Base-by-base conservation (phyloP, 2,888 invertebrate species). In the Stenodema calcarata region DNA sequence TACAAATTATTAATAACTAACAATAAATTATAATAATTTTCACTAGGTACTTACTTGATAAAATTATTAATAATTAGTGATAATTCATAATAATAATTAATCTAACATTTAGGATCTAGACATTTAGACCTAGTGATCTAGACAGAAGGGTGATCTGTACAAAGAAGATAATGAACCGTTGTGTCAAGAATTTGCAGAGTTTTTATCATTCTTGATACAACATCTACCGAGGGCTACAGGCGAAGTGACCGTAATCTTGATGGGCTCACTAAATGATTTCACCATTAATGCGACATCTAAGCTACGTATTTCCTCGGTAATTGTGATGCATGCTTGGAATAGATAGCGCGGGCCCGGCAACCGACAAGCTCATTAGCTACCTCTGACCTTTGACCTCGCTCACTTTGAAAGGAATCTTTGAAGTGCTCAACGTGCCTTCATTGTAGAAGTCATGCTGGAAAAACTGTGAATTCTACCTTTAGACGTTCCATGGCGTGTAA, bases 311-410 rank as follows among this genome's bases (percentile, higher is more conserved):
- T 73, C 73, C 73, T 16, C 35, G 73, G 73, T 73, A 73, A 73
- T 73, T 73, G 73, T 73, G 73, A 73, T 73, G 73, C 73, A 73
- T 73, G 73, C 73, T 35, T 73, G 73, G 73, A 73, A 73, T 73
- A 73, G 73, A 73, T 73, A 73, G 73, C 73, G 18, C 73, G 18
- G 62, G 73, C 35, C 35, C 35, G 35, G 35, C 73, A 41, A 18
- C 73, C 73, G 73, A 73, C 35, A 16, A 73, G 73, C 73, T 73
- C 73, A 73, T 73, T 73, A 73, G 73, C 73, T 73, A 73, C 73
- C 73, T 35, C 73, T 35, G 73, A 73, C 73, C 73, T 73, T 73
- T 73, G 41, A 73, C 73, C 73, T 73, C 73, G 30, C 73, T 73
- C 35, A 73, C 73, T 73, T 73, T 73, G 73, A 41, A 73, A 73